Percentiles rank a stretch among this genome's conserved stretches.
These are phyloP conservation scores for Nomada flava DNA, from an alignment of 2,888 invertebrate genomes.

Conservation along the genomic window DNA sequence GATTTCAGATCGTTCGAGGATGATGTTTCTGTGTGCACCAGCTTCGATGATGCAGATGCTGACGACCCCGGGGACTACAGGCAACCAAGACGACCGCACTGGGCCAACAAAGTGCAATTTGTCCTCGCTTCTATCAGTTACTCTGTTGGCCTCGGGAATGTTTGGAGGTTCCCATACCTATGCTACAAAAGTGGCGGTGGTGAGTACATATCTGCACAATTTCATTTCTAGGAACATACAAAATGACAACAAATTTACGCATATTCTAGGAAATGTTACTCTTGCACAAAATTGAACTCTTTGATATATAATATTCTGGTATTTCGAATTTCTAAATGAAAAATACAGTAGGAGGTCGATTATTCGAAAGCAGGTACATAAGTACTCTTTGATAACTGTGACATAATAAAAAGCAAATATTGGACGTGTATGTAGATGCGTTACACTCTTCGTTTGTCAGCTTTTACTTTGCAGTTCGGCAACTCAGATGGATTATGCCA, in stretches of 20 bases:
- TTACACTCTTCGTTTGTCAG: too few species aligned
- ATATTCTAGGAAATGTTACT: not conserved
- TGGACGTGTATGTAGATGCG: too few species aligned
- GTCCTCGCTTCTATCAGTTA: conserved; percentile 95
- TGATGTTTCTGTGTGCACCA: conserved; percentile 90
- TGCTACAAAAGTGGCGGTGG: conserved; percentile 96
- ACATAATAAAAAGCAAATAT: too few species aligned
- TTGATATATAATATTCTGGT: too few species aligned
- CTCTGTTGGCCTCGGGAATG: conserved; percentile 95
- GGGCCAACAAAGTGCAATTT: conserved; percentile 95
- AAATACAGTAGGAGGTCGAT: too few species aligned
- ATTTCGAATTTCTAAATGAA: too few species aligned
- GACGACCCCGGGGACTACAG: conserved; percentile 85
- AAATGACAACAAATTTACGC: not conserved
- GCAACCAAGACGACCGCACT: conserved; percentile 92
- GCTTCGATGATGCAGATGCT: conserved; percentile 89
- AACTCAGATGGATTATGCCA: too few species aligned
- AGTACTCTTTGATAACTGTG: too few species aligned
- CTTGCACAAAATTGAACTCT: not conserved
- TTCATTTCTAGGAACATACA: not conserved
- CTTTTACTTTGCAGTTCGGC: too few species aligned
- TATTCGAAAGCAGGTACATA: too few species aligned
- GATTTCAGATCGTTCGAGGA: conserved; percentile 81
- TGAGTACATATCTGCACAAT: conserved; percentile 81
- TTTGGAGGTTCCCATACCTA: conserved; percentile 97